Base-by-base conservation (phyloP, 2,113 vertebrate species). In the Orcinus orca region DNA sequence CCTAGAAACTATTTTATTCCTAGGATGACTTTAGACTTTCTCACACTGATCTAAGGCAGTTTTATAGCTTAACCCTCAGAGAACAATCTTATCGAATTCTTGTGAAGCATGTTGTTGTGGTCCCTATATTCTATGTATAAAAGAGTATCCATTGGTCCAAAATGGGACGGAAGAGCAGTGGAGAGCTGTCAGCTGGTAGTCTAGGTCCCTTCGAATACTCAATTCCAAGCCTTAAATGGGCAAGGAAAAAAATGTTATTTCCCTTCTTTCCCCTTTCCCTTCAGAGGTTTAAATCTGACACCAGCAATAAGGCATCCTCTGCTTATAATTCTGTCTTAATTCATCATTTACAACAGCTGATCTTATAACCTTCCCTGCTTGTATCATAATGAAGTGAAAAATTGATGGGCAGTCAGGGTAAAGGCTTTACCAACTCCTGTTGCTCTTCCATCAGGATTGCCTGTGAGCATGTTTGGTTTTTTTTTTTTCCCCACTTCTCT, bases 301-400 rank as follows among this genome's bases (percentile, higher is more conserved):
- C 26, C 41, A 95, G 86, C 77, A 95, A 86, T 74, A 97, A 73
- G 62, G 73, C 33, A 26, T 62, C 67, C 70, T 55, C 89, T 82
- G 33, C 38, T 83, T 90, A 47, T 86, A 50, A 70, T 80, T 93
- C 77, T 73, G 44, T 95, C 93, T 95, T 90, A 91, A 97, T 91
- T 90, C 82, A 96, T 96, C 89, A 97, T 71, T 96, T 94, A 86
- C 36, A 82, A 74, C 62, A 89, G 41, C 58, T 95, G 93, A 88
- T 95, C 79, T 80, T 90, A 93, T 70, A 81, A 53, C 92, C 80
- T 93, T 87, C 63, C 65, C 92, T 71, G 53, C 38, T 96, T 95
- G 62, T 81, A 95, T 71, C 84, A 63, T 87, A 92, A 92, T 81
- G 84, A 94, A 96, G 85, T 91, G 67, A 44, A 95, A 97, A 96